A percentile compares a stretch with the other conserved stretches of the same genome.
Conservation (phyloP, 2,113 vertebrate genomes). For the Alexandromys fortis region DNA sequence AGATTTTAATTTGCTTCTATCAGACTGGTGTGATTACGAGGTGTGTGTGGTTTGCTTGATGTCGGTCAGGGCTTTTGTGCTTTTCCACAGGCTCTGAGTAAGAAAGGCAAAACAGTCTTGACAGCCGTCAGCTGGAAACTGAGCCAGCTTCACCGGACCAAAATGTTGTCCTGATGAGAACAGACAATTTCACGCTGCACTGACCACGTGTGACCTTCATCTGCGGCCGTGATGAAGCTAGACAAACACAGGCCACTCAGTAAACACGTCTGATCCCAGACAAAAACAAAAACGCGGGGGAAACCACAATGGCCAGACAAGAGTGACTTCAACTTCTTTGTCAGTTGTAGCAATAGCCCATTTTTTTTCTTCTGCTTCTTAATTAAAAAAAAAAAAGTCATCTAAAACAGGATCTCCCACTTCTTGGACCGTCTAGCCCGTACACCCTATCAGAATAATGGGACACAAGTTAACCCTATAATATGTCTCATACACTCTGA, state of each 20-base stretch:
- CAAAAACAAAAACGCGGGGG: slow-evolving; percentile 39
- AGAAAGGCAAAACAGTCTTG: background rate
- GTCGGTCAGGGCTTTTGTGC: background rate
- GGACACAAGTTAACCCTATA: background rate
- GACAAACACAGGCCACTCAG: slow-evolving; percentile 15
- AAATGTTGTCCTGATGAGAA: background rate
- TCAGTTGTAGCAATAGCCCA: background rate
- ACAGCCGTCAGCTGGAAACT: background rate
- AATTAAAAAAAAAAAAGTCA: background rate
- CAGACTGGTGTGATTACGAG: background rate
- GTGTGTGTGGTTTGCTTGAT: background rate
- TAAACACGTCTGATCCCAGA: slow-evolving; percentile 56
- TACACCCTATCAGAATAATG: background rate
- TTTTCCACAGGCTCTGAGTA: background rate
- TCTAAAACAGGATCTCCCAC: background rate
- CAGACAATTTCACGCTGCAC: slow-evolving; percentile 11
- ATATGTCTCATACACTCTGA: background rate
- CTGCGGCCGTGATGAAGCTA: background rate
- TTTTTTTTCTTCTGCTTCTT: background rate
- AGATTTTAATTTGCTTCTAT: slow-evolving; percentile 31
- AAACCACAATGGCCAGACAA: background rate
- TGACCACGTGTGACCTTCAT: background rate
- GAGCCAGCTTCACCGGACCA: background rate
- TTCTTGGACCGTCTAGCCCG: background rate
- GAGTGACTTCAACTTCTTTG: background rate